phyloP scores from a whole-genome alignment of 2,797 vertebrate species.

The Labeo calbasu region DNA sequence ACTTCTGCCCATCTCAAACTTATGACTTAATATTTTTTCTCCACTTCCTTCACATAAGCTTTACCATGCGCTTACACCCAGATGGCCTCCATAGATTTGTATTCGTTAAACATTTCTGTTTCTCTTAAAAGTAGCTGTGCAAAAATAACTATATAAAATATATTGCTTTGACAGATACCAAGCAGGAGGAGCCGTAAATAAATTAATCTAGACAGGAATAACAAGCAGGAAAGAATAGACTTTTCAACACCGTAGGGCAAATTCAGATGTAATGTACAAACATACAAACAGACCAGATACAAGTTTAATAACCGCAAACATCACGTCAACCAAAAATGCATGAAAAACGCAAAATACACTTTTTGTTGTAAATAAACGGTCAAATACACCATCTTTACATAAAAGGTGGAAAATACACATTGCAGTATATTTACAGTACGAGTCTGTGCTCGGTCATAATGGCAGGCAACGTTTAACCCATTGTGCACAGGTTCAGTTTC shows the following conservation, averaged over 20 bases:
- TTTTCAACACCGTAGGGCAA: conserved; percentile 77
- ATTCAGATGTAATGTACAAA: conserved; percentile 81
- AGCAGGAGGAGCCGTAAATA: conserved; percentile 87
- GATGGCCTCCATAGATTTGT: conserved; percentile 66
- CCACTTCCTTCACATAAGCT: conserved; percentile 76
- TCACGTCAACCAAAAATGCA: conserved; percentile 75
- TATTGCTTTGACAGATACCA: conserved; percentile 90
- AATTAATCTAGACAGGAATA: conserved; percentile 93
- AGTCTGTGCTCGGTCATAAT: conserved; percentile 68
- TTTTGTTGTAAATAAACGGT: conserved; percentile 64
- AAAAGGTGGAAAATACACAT: conserved; percentile 73
- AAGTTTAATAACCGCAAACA: conserved; percentile 70
- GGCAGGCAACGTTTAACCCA: background rate
- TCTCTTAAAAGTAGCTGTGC: conserved; percentile 94
- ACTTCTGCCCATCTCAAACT: conserved; percentile 66
- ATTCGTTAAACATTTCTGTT: conserved; percentile 65
- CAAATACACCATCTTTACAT: conserved; percentile 72
- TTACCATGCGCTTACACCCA: conserved; percentile 78
- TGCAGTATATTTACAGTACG: conserved; percentile 71
- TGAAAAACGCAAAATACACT: conserved; percentile 73
- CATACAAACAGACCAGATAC: conserved; percentile 73
- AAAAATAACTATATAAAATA: conserved; percentile 97
- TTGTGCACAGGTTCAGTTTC: conserved; percentile 68
- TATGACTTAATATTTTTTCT: conserved; percentile 64
- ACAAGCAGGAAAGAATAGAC: conserved; percentile 75